Evolutionary conservation across 2,113 vertebrate genomes (phyloP).

Genomic region (Puntigrus tetrazona): DNA sequence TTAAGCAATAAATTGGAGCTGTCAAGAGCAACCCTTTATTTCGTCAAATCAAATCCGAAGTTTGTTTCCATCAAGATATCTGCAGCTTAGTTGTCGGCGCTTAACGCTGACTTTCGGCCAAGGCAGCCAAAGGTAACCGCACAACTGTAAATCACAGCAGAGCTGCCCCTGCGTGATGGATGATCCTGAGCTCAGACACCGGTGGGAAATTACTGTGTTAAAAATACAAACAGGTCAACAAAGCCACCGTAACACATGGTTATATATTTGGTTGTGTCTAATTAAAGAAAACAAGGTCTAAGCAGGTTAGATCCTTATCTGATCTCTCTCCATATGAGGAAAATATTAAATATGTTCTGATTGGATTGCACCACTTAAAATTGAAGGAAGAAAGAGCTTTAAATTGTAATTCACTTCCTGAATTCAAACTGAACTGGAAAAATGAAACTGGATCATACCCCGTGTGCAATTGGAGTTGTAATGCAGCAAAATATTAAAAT

Average conservation of each 20-base stretch:
- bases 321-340: background rate
- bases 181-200: background rate
- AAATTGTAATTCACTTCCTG: background rate
- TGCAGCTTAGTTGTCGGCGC: background rate
- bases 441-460: too few relatives aligned
- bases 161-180: background rate
- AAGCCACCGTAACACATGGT: background rate
- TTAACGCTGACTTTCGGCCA: background rate
- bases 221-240: background rate
- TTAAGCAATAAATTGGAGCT: background rate
- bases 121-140: background rate
- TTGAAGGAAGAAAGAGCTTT: background rate
- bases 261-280: background rate
- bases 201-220: background rate
- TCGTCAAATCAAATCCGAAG: background rate
- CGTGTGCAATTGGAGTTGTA: background rate
- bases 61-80: background rate
- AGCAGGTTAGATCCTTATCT: background rate
- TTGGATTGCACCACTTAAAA: background rate
- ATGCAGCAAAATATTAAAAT: background rate
- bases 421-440: background rate
- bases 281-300: background rate
- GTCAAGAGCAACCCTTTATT: background rate
- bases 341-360: background rate
- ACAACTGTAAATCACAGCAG: background rate